These are phyloP conservation scores for Trissolcus japonicus DNA, from an alignment of 2,888 invertebrate genomes.

Conservation along the genomic window DNA sequence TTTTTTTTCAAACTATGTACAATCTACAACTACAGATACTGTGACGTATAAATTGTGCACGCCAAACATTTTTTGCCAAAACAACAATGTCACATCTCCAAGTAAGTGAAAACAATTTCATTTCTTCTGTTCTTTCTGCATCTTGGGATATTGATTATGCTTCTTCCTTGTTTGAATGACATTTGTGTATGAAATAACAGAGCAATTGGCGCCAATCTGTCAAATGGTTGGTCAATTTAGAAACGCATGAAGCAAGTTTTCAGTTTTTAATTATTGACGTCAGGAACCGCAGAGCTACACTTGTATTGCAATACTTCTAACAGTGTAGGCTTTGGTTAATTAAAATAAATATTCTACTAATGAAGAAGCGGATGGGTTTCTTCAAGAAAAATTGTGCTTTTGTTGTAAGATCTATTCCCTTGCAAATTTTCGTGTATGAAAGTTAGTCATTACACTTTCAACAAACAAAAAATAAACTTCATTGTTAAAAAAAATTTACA, in stretches of 20 bases:
- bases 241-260: no score
- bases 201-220: not conserved
- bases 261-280: no score
- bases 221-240: not conserved
- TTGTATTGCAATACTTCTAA: no score
- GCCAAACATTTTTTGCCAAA: slow-evolving; percentile 32
- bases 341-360: no score
- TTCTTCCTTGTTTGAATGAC: not conserved
- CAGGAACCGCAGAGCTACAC: no score
- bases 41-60: slow-evolving; percentile 22
- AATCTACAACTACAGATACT: slow-evolving; percentile 45
- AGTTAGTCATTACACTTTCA: not conserved
- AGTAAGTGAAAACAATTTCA: not conserved
- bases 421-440: not conserved
- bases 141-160: not conserved
- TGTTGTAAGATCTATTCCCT: not conserved
- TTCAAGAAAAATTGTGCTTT: not conserved
- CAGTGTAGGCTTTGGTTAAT: no score
- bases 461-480: not conserved
- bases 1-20: slow-evolving; percentile 57
- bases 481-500: slow-evolving; percentile 23
- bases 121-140: not conserved
- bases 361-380: no score
- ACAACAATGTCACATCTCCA: not conserved
- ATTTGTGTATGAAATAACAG: not conserved